These are phyloP conservation scores for Drosophila colorata DNA, from an alignment of 2,888 invertebrate genomes.

Conservation along the genomic window DNA sequence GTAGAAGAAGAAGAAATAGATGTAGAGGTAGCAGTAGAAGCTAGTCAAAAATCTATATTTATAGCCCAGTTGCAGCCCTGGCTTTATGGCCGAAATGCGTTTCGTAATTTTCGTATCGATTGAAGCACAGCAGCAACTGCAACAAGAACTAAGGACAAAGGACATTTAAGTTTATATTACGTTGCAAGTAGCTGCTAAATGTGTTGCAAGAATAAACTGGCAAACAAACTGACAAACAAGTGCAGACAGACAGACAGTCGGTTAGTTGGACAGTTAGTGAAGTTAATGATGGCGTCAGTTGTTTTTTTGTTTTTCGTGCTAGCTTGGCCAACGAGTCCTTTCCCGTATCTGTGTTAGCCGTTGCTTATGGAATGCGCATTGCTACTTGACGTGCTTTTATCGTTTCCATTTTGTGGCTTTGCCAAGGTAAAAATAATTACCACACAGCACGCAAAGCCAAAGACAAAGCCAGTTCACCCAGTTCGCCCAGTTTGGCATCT, in stretches of 20 bases:
- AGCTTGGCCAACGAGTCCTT: conserved; percentile 34
- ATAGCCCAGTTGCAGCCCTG: conserved; percentile 36
- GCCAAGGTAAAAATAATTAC: conserved; percentile 61
- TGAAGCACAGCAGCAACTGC: conserved; percentile 42
- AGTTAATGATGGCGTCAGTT: conserved; percentile 69
- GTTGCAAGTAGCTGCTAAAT: conserved; percentile 63
- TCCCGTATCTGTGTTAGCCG: conserved; percentile 26
- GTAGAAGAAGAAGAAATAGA: too few relatives aligned
- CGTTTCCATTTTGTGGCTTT: conserved; percentile 45
- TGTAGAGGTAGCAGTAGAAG: background rate
- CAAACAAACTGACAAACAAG: conserved; percentile 5
- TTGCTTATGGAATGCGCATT: conserved; percentile 44
- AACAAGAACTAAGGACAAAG: conserved; percentile 33
- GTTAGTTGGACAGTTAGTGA: conserved; percentile 45
- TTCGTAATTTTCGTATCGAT: conserved; percentile 62
- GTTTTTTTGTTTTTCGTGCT: conserved; percentile 27
- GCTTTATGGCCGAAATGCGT: conserved; percentile 65
- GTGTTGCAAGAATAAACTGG: conserved; percentile 47
- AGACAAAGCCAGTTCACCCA: conserved; percentile 20
- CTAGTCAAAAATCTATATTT: conserved; percentile 51
- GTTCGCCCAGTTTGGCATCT: conserved; percentile 13
- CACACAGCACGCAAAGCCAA: conserved; percentile 64
- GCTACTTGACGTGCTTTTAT: conserved; percentile 39
- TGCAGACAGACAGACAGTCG: conserved; percentile 42
- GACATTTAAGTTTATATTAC: conserved; percentile 51